Evolutionary conservation across 1,140 invertebrate species (phyloP).

Genomic region (Scaptodrosophila lebanonensis): DNA sequence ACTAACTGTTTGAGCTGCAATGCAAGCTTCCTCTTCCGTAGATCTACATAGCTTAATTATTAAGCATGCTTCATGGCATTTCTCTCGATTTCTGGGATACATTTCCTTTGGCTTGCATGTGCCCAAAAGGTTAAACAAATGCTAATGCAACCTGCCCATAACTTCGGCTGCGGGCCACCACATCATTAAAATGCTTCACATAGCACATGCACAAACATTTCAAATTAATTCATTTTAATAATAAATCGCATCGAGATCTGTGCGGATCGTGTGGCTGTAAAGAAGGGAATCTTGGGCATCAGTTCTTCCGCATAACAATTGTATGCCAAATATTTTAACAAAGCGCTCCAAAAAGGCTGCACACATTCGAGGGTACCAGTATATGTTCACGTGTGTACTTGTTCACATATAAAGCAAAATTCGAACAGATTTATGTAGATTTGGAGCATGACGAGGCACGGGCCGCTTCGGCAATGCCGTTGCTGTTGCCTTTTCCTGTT

Average conservation of each 20-base stretch:
- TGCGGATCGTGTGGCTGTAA: constrained; percentile 34
- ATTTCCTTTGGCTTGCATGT: neutral
- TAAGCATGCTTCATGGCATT: no score
- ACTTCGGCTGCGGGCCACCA: neutral
- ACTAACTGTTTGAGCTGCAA: no score
- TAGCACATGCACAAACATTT: constrained; percentile 46
- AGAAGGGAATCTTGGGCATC: constrained; percentile 21
- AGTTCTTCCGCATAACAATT: constrained; percentile 59
- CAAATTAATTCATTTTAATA: constrained; percentile 75
- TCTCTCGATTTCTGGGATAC: no score
- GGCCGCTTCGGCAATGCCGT: constrained; percentile 6
- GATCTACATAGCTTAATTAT: no score
- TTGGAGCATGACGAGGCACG: constrained; percentile 42
- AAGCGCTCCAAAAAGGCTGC: constrained; percentile 35
- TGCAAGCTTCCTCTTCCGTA: no score
- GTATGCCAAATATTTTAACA: constrained; percentile 43
- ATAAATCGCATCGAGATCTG: constrained; percentile 41
- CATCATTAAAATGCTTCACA: constrained; percentile 69
- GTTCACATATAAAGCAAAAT: constrained; percentile 29
- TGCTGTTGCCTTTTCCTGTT: neutral
- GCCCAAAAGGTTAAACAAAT: constrained; percentile 49
- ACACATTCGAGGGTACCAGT: constrained; percentile 27
- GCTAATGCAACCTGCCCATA: constrained; percentile 47
- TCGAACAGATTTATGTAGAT: constrained; percentile 74
- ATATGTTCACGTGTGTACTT: constrained; percentile 33